Conservation (phyloP, 2,888 invertebrate species). For the Acrobasis repandana region DNA sequence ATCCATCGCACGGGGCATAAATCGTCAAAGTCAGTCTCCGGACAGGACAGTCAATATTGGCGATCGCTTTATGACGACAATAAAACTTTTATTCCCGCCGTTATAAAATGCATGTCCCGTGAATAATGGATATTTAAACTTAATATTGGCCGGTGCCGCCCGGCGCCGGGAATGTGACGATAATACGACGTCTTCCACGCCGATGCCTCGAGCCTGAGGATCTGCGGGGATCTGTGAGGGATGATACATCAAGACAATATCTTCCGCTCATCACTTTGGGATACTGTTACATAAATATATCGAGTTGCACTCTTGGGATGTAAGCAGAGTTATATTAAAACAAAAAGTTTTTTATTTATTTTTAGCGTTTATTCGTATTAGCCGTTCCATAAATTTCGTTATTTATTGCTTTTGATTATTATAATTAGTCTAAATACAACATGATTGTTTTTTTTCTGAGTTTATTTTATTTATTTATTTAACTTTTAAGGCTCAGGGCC, state of each 20-base stretch:
- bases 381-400: no score
- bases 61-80: slow-evolving; percentile 50
- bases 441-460: no score
- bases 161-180: not conserved
- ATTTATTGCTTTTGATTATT: no score
- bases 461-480: no score
- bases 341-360: not conserved
- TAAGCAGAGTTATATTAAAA: not conserved
- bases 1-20: slow-evolving; percentile 14
- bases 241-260: not conserved
- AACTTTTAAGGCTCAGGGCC: no score
- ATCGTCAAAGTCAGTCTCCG: slow-evolving; percentile 21
- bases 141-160: slow-evolving; percentile 30
- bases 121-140: slow-evolving; percentile 56
- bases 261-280: not conserved
- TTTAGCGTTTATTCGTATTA: no score
- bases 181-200: not conserved
- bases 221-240: not conserved
- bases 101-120: slow-evolving; percentile 55
- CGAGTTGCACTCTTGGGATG: not conserved
- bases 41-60: slow-evolving; percentile 40
- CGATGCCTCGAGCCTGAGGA: not conserved
- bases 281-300: not conserved
- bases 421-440: no score
- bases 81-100: slow-evolving; percentile 51